Evolutionary conservation across 2,888 invertebrate species (phyloP).

Genomic region (Drosophila subsilvestris): DNA sequence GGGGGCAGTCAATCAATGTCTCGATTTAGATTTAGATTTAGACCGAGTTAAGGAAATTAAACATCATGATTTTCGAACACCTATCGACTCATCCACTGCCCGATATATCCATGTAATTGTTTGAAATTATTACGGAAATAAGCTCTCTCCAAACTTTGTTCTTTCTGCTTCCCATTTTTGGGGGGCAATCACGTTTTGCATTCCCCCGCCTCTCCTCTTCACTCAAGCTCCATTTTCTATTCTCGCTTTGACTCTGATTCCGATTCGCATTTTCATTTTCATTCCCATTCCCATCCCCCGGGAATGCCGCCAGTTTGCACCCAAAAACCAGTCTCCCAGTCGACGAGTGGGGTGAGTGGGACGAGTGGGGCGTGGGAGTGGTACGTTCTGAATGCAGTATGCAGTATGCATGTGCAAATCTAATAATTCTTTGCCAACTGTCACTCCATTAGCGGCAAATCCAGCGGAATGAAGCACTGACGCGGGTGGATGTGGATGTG

Average conservation of each 20-base stretch:
- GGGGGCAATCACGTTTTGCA: constrained; percentile 45
- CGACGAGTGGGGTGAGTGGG: too few relatives aligned
- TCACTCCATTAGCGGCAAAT: constrained; percentile 74
- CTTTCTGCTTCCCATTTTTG: constrained; percentile 18
- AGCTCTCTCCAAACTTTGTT: constrained; percentile 18
- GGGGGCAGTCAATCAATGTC: constrained; percentile 35
- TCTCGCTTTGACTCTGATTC: neutral
- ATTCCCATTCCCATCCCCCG: neutral
- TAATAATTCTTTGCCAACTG: constrained; percentile 75
- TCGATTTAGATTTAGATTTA: constrained; percentile 17
- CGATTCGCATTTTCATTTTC: neutral
- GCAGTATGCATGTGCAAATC: constrained; percentile 71
- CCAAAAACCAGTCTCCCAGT: neutral
- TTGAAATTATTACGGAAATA: constrained; percentile 62
- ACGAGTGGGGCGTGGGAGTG: too few relatives aligned
- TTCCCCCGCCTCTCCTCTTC: neutral
- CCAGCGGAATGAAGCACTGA: constrained; percentile 43
- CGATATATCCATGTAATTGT: constrained; percentile 60
- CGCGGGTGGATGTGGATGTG: neutral
- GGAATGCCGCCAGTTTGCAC: neutral
- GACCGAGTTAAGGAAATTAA: constrained; percentile 69
- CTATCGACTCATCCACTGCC: too few relatives aligned
- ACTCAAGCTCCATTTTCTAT: neutral
- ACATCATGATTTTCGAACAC: constrained; percentile 73
- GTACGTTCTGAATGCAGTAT: constrained; percentile 45